A percentile compares a stretch with the other conserved stretches of the same genome.
Conservation (phyloP, 2,888 invertebrate species). For the Drosophila austrosaltans region DNA sequence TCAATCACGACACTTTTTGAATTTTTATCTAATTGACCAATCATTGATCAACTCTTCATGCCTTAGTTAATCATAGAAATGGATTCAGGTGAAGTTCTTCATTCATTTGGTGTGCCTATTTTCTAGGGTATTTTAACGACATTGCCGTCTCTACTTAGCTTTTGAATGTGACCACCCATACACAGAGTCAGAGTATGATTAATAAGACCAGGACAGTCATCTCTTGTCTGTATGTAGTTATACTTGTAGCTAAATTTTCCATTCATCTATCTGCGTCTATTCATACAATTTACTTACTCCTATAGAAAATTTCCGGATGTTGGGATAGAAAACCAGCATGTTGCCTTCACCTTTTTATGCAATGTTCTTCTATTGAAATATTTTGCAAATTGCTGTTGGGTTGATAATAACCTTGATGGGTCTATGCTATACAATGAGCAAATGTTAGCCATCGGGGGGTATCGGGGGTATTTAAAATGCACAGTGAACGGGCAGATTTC, state of each 20-base stretch:
- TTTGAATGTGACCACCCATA: neutral
- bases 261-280: constrained; percentile 23
- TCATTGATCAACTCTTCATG: neutral
- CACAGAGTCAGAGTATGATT: constrained; percentile 48
- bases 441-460: constrained; percentile 50
- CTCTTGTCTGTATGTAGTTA: constrained; percentile 29
- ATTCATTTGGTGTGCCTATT: neutral
- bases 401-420: constrained; percentile 56
- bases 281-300: constrained; percentile 67
- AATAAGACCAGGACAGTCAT: constrained; percentile 58
- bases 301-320: constrained; percentile 49
- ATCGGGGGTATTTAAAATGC: constrained; percentile 74
- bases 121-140: neutral
- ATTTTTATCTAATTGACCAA: neutral
- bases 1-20: too few relatives aligned
- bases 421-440: constrained; percentile 58
- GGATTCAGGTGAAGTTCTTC: neutral
- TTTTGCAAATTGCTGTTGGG: constrained; percentile 73
- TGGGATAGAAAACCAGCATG: constrained; percentile 37
- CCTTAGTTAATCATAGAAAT: constrained; percentile 10
- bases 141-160: neutral
- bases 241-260: constrained; percentile 17
- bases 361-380: constrained; percentile 73
- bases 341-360: constrained; percentile 39
- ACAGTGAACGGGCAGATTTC: constrained; percentile 52